Evolutionary conservation across 1,140 invertebrate species (phyloP).

Genomic region (Anoplolepis gracilipes): DNA sequence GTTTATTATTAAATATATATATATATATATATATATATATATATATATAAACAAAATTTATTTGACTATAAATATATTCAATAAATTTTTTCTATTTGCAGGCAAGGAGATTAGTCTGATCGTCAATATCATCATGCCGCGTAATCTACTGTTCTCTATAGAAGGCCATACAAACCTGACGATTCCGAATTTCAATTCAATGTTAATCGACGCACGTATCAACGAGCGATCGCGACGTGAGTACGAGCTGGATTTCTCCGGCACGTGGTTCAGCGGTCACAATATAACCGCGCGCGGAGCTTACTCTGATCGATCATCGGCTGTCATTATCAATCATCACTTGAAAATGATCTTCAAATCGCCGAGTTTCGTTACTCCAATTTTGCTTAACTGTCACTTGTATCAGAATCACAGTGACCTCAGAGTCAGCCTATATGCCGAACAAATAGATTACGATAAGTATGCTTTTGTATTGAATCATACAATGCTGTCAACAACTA

Average conservation of each 20-base stretch:
- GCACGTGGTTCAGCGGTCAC: conserved; percentile 92
- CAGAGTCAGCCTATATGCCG: conserved; percentile 86
- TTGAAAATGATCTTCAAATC: conserved; percentile 90
- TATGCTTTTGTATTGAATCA: conserved; percentile 89
- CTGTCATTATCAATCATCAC: conserved; percentile 87
- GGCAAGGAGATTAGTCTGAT: conserved; percentile 88
- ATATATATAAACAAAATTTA: not conserved
- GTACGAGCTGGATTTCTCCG: conserved; percentile 89
- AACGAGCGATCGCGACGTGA: conserved; percentile 86
- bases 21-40: too few species aligned
- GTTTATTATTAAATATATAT: not conserved
- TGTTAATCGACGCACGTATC: conserved; percentile 86
- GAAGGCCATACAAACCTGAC: conserved; percentile 88
- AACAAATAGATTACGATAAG: conserved; percentile 87
- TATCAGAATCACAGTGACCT: conserved; percentile 88
- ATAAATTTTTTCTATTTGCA: conserved; percentile 70
- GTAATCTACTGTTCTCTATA: conserved; percentile 86
- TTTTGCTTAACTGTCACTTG: conserved; percentile 87
- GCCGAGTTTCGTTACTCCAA: conserved; percentile 88
- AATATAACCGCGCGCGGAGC: conserved; percentile 89
- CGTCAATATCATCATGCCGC: conserved; percentile 86
- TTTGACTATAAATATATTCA: not conserved
- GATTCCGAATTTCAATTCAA: conserved; percentile 88
- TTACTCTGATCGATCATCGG: conserved; percentile 90
- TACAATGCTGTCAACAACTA: conserved; percentile 85